Evolutionary conservation across 2,113 vertebrate species (phyloP), one percentile per base, ranked within the genome.

Genomic region (Cacatua alba): DNA sequence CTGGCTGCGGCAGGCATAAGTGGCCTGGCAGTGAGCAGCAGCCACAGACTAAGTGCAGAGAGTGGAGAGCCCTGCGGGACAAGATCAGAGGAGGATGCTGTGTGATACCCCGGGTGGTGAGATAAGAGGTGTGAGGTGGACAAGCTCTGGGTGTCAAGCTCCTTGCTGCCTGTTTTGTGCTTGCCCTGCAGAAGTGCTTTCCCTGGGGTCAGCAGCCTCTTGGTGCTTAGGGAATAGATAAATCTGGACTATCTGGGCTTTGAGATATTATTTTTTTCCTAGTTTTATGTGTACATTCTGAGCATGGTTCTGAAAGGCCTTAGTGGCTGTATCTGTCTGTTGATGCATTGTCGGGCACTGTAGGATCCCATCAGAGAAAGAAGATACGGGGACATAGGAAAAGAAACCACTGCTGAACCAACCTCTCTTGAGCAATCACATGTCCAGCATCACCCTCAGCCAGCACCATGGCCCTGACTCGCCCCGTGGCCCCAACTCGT

Each of bases 61-160:
- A 86, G 60, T 5, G 1, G 80, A 41, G 60, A 94, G 12, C 88
- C 41, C 75, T 31, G 57, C 2, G 6, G 82, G 75, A 48, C 57
- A 64, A 53, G 35, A 62, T 44, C 1, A 2, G 70, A 65, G 86
- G 72, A 75, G 70, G 82, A 65, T 57, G 44, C 48, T 31, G 25
- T 0, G 1, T 8, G 59, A 52, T 28, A 13, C 64, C 12, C 2
- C 0, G 17, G 41, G 62, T 1, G 0, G 35, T 0, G 26, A 90
- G 84, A 86, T 80, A 82, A 91, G 81, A 84, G 78, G 44, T 62
- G 90, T 37, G 90, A 94, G 53, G 1, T 3, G 10, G 52, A 13
- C 57, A 25, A 51, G 81, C n/a, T 78, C 21, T 41, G 68, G 28
- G 48, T 60, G 60, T 33, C 77, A 35, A 25, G 55, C 62, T 63